Conservation (phyloP, 2,888 invertebrate genomes). For the Polietes domitor region DNA sequence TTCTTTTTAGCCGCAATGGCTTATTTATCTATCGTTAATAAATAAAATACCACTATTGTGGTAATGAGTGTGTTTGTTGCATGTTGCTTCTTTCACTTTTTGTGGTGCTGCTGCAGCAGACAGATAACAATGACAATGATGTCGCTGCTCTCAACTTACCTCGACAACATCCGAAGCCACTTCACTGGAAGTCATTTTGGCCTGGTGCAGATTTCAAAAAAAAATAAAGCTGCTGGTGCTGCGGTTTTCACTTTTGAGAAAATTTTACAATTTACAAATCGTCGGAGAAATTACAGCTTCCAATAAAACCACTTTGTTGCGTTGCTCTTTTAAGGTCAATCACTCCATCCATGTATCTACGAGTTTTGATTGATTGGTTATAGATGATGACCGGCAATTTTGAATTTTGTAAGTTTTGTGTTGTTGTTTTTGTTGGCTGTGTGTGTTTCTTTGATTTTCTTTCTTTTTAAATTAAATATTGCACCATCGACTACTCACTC, state of each 20-base stretch:
- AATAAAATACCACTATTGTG: not conserved
- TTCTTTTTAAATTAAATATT: not conserved
- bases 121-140: not conserved
- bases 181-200: conserved; percentile 29
- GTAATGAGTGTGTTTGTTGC: not conserved
- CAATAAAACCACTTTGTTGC: conserved; percentile 4
- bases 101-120: not conserved
- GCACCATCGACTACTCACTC: not conserved
- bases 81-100: not conserved
- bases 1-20: no score
- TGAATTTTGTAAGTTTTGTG: not conserved
- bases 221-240: not conserved
- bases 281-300: conserved; percentile 15
- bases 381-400: conserved; percentile 3
- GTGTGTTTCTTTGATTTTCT: not conserved
- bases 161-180: conserved; percentile 9
- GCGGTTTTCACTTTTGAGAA: conserved; percentile 2
- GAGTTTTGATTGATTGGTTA: conserved; percentile 6
- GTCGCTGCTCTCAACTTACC: conserved; percentile 19
- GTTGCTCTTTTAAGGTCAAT: conserved; percentile 33
- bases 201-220: not conserved
- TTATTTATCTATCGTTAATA: not conserved
- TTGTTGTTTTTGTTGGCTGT: not conserved
- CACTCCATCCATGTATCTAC: not conserved
- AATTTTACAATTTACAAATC: not conserved